Evolutionary conservation across 2,888 invertebrate species (phyloP).

Genomic region (Patella depressa): DNA sequence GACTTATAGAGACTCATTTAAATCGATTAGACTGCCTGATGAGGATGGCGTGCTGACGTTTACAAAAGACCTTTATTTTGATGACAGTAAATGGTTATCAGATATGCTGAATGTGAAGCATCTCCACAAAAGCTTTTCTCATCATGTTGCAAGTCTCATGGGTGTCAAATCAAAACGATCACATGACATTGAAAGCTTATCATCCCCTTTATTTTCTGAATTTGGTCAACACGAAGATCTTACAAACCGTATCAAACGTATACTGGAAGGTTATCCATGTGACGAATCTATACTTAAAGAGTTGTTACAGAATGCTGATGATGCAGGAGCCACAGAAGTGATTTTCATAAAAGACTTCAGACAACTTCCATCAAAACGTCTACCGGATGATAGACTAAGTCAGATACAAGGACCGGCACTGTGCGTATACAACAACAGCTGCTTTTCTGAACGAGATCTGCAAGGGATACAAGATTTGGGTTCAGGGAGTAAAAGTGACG

Average conservation of each 20-base stretch:
- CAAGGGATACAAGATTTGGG: constrained; percentile 53
- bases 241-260: constrained; percentile 56
- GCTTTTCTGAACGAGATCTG: constrained; percentile 49
- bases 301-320: constrained; percentile 66
- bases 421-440: constrained; percentile 53
- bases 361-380: constrained; percentile 34
- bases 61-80: constrained; percentile 43
- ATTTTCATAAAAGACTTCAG: constrained; percentile 61
- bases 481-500: constrained; percentile 51
- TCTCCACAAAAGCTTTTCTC: constrained; percentile 41
- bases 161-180: constrained; percentile 35
- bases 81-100: constrained; percentile 48
- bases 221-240: constrained; percentile 67
- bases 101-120: constrained; percentile 38
- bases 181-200: constrained; percentile 18
- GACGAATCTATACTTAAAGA: constrained; percentile 65
- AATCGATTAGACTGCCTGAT: constrained; percentile 23
- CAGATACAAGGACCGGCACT: constrained; percentile 57
- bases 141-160: constrained; percentile 45
- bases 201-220: constrained; percentile 34
- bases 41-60: constrained; percentile 13
- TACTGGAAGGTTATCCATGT: constrained; percentile 61
- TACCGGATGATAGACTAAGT: constrained; percentile 22
- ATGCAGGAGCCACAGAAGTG: constrained; percentile 63
- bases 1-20: too few relatives aligned